phyloP scores from a whole-genome alignment of 2,113 vertebrate genomes.

The human region GRCh38 chr3:127871501-127872000 shows the following conservation, averaged over 20 bases:
- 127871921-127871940: background rate
- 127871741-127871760: background rate
- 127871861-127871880: background rate
- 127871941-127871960: background rate
- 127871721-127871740: background rate
- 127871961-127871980: background rate
- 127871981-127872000: background rate
- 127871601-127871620: background rate
- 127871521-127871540: background rate
- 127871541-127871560: background rate
- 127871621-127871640: background rate
- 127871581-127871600: background rate
- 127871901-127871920: background rate
- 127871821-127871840: accelerated
- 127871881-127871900: background rate
- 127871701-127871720: background rate
- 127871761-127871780: too few relatives aligned
- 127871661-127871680: background rate
- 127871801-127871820: background rate
- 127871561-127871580: background rate
- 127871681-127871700: background rate
- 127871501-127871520: background rate
- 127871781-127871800: background rate
- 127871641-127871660: background rate
- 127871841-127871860: background rate